Evolutionary conservation across 2,888 invertebrate genomes (phyloP).

Genomic region (Ditula angustiorana): DNA sequence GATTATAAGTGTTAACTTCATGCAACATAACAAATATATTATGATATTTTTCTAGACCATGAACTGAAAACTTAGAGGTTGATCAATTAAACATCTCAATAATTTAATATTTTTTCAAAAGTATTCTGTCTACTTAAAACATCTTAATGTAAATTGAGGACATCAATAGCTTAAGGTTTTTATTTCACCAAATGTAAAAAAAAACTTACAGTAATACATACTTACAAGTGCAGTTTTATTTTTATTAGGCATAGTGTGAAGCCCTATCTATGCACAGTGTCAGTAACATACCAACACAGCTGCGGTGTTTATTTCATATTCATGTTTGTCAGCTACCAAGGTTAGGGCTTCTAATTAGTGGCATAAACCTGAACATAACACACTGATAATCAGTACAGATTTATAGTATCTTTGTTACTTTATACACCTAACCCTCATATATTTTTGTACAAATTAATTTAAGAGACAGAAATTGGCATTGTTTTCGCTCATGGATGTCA

Average conservation of each 20-base stretch:
- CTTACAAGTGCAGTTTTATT: not conserved
- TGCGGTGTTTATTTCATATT: not conserved
- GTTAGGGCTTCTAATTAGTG: slow-evolving; percentile 1
- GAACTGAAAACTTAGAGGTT: slow-evolving; percentile 17
- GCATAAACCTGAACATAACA: slow-evolving; percentile 15
- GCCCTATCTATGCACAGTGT: not conserved
- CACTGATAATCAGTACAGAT: not conserved
- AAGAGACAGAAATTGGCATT: not conserved
- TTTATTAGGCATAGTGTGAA: slow-evolving; percentile 3
- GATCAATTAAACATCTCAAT: slow-evolving; percentile 19
- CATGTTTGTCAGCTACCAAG: slow-evolving; percentile 3
- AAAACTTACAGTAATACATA: not conserved
- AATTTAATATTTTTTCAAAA: slow-evolving; percentile 14
- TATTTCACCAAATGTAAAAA: not conserved
- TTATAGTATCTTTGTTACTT: not conserved
- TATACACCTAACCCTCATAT: not conserved
- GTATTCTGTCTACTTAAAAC: slow-evolving; percentile 2
- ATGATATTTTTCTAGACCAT: slow-evolving; percentile 13
- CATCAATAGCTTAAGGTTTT: not conserved
- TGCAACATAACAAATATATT: slow-evolving; percentile 27
- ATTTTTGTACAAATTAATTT: not conserved
- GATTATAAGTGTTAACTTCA: slow-evolving; percentile 31
- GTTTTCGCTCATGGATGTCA: slow-evolving; percentile 17
- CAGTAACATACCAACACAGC: not conserved
- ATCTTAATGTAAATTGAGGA: not conserved